Conservation (phyloP, 2,797 vertebrate species). For the Fundulus diaphanus region DNA sequence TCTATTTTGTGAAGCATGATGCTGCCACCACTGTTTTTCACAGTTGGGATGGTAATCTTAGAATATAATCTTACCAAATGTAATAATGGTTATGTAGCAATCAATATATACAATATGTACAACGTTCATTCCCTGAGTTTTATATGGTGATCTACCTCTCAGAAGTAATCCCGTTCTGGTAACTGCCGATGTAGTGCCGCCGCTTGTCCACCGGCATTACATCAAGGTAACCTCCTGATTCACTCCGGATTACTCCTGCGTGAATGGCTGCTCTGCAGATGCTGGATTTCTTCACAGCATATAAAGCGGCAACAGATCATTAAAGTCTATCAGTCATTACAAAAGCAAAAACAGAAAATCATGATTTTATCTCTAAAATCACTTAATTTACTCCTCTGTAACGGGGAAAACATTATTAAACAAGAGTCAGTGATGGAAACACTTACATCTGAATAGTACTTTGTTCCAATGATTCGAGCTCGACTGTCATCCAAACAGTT, state of each 20-base stretch:
- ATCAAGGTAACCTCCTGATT: conserved; percentile 92
- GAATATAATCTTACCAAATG: background rate
- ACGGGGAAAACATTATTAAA: no score
- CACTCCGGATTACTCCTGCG: conserved; percentile 90
- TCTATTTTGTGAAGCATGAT: background rate
- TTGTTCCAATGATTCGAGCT: conserved; percentile 88
- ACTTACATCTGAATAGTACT: conserved; percentile 94
- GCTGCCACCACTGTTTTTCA: background rate
- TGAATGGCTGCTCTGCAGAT: conserved; percentile 95
- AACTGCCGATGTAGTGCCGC: conserved; percentile 86
- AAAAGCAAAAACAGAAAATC: no score
- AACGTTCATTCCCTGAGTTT: no score
- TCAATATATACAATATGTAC: no score
- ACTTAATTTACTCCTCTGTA: no score
- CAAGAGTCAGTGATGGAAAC: background rate
- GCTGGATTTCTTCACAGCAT: conserved; percentile 86
- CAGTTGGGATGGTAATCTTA: background rate
- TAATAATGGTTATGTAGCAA: no score
- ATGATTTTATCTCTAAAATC: no score
- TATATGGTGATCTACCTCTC: conserved; percentile 85
- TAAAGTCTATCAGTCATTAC: background rate
- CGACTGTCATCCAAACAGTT: conserved; percentile 88
- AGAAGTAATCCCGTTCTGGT: conserved; percentile 92
- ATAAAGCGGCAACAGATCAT: background rate
- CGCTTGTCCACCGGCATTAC: conserved; percentile 94